Conservation (phyloP, 64 coral and sea anemone genomes). For the Montipora efflorescens region DNA sequence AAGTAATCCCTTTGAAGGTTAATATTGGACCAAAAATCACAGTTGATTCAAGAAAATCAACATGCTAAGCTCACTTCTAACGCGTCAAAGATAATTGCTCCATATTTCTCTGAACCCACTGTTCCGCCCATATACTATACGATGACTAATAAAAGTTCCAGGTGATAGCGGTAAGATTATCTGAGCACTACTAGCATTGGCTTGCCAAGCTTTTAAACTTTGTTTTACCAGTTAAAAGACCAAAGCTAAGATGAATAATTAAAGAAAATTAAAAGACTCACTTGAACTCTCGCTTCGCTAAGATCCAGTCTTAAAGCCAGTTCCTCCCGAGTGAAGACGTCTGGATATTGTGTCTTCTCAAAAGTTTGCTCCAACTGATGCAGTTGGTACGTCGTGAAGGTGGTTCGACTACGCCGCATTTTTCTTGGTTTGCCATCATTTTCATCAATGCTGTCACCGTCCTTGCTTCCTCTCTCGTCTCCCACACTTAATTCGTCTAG, state of each 20-base stretch:
- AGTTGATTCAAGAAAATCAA: not conserved
- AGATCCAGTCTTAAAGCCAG: constrained; percentile 82
- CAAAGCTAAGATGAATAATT: not conserved
- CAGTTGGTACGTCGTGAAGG: constrained; percentile 89
- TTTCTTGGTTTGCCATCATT: constrained; percentile 80
- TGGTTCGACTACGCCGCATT: constrained; percentile 85
- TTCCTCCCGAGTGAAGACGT: constrained; percentile 92
- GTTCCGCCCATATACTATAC: not conserved
- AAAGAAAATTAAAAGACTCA: constrained; percentile 14
- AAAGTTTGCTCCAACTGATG: constrained; percentile 92
- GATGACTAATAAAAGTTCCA: not conserved
- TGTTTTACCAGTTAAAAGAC: constrained; percentile 6
- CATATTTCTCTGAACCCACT: not conserved
- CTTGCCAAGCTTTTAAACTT: not conserved
- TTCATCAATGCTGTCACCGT: constrained; percentile 60
- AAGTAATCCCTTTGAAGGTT: not conserved
- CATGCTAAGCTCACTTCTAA: not conserved
- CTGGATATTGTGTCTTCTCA: constrained; percentile 93
- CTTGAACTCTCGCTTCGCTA: constrained; percentile 90
- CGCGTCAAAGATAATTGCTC: not conserved
- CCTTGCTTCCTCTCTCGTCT: constrained; percentile 62
- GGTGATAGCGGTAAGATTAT: not conserved
- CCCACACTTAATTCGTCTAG: constrained; percentile 52
- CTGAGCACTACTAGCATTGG: not conserved
- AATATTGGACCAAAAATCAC: not conserved